Conservation (phyloP, 2,113 vertebrate genomes). For the Trichechus manatus region DNA sequence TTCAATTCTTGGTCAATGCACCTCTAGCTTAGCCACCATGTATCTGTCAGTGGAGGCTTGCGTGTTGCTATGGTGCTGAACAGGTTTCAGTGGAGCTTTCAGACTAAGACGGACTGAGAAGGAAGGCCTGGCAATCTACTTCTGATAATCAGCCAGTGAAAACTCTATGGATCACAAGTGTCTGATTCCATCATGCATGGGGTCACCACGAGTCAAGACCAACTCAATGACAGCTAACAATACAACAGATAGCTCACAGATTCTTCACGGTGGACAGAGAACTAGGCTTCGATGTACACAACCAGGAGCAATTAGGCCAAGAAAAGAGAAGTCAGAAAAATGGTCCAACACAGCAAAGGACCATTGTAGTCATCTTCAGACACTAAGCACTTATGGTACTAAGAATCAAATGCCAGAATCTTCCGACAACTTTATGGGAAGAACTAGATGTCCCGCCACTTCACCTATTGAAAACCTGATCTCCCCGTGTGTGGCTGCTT, state of each 20-base stretch:
- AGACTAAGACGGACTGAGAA: too few relatives aligned
- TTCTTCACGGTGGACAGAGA: neutral
- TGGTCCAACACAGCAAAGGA: neutral
- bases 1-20: too few relatives aligned
- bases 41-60: too few relatives aligned
- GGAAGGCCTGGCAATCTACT: too few relatives aligned
- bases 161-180: neutral
- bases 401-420: neutral
- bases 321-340: neutral
- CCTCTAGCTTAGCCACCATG: too few relatives aligned
- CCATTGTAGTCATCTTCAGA: neutral
- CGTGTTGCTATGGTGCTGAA: neutral
- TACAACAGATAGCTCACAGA: neutral
- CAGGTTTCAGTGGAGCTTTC: neutral
- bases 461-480: neutral
- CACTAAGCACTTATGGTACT: neutral
- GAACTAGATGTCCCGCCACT: neutral
- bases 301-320: neutral
- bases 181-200: neutral
- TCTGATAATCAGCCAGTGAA: neutral
- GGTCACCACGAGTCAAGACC: neutral
- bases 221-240: neutral
- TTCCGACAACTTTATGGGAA: neutral
- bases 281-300: neutral
- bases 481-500: neutral